A percentile compares a stretch with the other conserved stretches of the same genome.
These are phyloP conservation scores for Loripinus fragilis DNA, from an alignment of 2,888 invertebrate species.

Conservation along the genomic window DNA sequence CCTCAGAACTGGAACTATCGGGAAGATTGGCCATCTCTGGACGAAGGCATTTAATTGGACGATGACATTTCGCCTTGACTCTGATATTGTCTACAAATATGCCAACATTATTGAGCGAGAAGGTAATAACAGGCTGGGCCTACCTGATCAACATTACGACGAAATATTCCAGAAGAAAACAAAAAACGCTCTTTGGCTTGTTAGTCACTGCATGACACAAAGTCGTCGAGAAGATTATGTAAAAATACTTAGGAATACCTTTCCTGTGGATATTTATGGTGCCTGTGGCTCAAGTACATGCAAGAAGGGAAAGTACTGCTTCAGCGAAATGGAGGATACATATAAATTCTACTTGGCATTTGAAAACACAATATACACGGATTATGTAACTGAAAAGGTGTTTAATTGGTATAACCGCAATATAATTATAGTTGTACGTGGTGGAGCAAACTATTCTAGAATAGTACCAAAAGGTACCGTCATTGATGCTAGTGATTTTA, in stretches of 20 bases:
- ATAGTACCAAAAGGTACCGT: background rate
- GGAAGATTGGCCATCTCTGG: background rate
- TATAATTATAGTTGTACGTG: constrained; percentile 13
- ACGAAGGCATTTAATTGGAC: constrained; percentile 30
- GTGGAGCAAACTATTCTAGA: background rate
- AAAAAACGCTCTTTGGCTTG: constrained; percentile 32
- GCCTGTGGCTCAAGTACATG: constrained; percentile 21
- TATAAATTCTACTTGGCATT: constrained; percentile 24
- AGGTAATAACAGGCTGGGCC: too few relatives aligned
- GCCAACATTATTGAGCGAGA: constrained; percentile 3
- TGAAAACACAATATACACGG: constrained; percentile 7
- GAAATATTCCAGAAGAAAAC: constrained; percentile 24
- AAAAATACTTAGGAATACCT: constrained; percentile 13
- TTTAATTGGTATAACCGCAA: background rate
- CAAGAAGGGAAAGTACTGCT: background rate
- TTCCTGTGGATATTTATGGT: constrained; percentile 39
- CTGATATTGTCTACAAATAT: constrained; percentile 27
- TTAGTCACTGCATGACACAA: constrained; percentile 36
- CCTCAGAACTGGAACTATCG: background rate
- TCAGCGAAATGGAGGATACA: background rate
- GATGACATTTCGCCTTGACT: constrained; percentile 35
- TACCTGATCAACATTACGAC: constrained; percentile 1
- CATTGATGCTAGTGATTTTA: constrained; percentile 12
- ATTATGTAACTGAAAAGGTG: constrained; percentile 18
- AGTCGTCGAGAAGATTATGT: constrained; percentile 37